These are phyloP conservation scores for Danaus plexippus DNA, from an alignment of 1,140 invertebrate species.

Conservation along the genomic window DNA sequence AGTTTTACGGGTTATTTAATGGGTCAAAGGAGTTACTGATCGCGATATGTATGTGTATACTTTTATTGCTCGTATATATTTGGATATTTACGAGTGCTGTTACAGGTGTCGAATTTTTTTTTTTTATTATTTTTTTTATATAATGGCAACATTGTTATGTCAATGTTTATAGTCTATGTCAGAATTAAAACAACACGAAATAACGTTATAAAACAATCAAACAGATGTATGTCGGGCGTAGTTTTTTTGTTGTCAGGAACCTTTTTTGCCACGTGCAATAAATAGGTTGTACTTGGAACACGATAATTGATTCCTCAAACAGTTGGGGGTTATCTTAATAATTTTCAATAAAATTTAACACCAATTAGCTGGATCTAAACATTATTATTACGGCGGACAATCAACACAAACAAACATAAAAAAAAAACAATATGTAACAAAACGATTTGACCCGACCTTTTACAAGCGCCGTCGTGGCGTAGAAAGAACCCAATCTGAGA, in stretches of 20 bases:
- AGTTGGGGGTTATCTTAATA: slow-evolving; percentile 23
- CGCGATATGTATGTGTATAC: background rate
- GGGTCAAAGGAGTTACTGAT: background rate
- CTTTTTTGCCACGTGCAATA: background rate
- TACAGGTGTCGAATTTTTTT: too few relatives aligned
- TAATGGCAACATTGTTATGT: too few relatives aligned
- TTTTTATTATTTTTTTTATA: too few relatives aligned
- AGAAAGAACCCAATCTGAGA: slow-evolving; percentile 22
- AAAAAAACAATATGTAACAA: slow-evolving; percentile 47
- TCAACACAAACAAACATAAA: slow-evolving; percentile 51
- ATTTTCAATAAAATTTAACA: slow-evolving; percentile 67
- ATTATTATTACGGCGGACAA: slow-evolving; percentile 60
- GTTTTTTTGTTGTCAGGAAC: background rate
- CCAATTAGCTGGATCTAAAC: slow-evolving; percentile 60
- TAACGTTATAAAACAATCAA: slow-evolving; percentile 2
- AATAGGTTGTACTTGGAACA: background rate
- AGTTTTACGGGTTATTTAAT: slow-evolving; percentile 6
- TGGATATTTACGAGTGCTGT: background rate
- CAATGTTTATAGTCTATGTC: too few relatives aligned
- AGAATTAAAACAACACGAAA: too few relatives aligned
- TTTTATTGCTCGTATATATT: background rate
- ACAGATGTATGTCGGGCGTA: background rate
- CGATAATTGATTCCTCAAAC: too few relatives aligned
- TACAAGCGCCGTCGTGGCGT: slow-evolving; percentile 40
- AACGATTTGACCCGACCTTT: slow-evolving; percentile 59